Percentiles rank a stretch among this genome's conserved stretches.
phyloP scores from a whole-genome alignment of 53 echinoderm and acorn worm genomes.

The Hippasteria phrygiana region DNA sequence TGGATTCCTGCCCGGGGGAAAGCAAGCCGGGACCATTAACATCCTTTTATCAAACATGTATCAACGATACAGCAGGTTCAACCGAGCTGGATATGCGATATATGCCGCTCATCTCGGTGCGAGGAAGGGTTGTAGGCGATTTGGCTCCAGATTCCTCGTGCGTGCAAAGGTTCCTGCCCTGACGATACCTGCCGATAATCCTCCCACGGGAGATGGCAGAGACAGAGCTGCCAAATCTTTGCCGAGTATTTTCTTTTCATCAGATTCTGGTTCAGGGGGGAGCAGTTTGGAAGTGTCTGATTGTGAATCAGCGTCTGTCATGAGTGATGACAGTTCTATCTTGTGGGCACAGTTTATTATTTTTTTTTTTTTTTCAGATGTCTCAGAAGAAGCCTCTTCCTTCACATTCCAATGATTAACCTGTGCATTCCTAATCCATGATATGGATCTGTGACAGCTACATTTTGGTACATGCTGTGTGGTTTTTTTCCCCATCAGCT shows the following conservation, averaged over 20 bases:
- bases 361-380: not conserved
- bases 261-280: not conserved
- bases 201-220: constrained; percentile 18
- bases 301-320: constrained; percentile 44
- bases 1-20: constrained; percentile 44
- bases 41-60: constrained; percentile 61
- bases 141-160: not conserved
- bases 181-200: constrained; percentile 15
- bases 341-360: constrained; percentile 1
- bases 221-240: not conserved
- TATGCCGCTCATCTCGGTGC: not conserved
- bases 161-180: constrained; percentile 1
- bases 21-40: constrained; percentile 45
- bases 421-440: not conserved
- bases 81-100: not conserved
- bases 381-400: not conserved
- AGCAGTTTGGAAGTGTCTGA: constrained; percentile 11
- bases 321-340: constrained; percentile 40
- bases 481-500: too few relatives aligned
- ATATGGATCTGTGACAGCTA: too few relatives aligned
- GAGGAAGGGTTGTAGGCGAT: constrained; percentile 51
- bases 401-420: not conserved
- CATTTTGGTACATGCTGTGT: too few relatives aligned
- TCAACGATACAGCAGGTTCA: constrained; percentile 55
- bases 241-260: constrained; percentile 8